Evolutionary conservation across 23 tunicate species (phyloP).

Genomic region (Styela plicata): DNA sequence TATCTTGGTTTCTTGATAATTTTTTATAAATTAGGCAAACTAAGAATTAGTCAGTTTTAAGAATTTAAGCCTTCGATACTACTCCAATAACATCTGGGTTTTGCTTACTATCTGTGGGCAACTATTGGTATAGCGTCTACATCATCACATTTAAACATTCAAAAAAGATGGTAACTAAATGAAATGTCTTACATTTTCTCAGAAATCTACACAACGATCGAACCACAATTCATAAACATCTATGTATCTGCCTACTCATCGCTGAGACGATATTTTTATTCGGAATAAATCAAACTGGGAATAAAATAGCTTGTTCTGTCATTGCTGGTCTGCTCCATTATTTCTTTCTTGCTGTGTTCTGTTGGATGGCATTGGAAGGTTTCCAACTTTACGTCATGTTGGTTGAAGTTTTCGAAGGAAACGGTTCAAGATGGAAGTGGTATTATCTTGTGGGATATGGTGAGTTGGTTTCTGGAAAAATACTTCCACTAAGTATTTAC

Average conservation of each 20-base stretch:
- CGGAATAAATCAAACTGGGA: slow-evolving; percentile 67
- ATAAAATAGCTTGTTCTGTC: slow-evolving; percentile 51
- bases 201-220: slow-evolving; percentile 76
- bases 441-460: slow-evolving; percentile 79
- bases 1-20: no score
- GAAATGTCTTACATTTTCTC: slow-evolving; percentile 17
- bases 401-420: slow-evolving; percentile 52
- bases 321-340: slow-evolving; percentile 74
- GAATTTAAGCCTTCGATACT: no score
- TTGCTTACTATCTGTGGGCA: no score
- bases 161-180: no score
- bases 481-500: no score
- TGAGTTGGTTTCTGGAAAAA: slow-evolving; percentile 7
- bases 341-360: slow-evolving; percentile 67
- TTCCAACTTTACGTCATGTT: slow-evolving; percentile 78
- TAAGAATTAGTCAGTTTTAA: no score
- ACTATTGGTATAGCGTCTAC: no score
- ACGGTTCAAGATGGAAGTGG: slow-evolving; percentile 66
- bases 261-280: slow-evolving; percentile 72
- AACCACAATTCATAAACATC: slow-evolving; percentile 75
- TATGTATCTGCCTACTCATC: slow-evolving; percentile 64
- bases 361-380: slow-evolving; percentile 90
- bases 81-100: no score
- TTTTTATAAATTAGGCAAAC: no score
- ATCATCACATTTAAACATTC: no score